Evolutionary conservation across 1,140 invertebrate species (phyloP).

Genomic region (Anastrepha obliqua): DNA sequence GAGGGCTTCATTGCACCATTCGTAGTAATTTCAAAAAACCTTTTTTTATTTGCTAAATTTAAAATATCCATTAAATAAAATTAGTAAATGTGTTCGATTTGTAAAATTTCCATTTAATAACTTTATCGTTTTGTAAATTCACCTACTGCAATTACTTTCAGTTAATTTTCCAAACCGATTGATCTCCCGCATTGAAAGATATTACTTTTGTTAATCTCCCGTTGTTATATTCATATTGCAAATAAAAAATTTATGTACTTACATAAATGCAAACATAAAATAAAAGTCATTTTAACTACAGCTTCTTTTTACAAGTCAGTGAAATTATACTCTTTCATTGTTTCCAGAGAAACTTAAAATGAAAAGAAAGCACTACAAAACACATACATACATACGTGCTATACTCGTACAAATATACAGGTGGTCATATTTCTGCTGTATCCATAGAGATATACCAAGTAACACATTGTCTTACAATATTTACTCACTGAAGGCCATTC

Average conservation of each 20-base stretch:
- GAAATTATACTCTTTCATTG: background rate
- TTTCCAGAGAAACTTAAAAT: background rate
- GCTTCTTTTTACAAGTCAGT: background rate
- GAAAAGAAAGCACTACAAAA: background rate
- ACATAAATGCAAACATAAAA: background rate
- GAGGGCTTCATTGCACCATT: too few species aligned
- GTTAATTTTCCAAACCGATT: background rate
- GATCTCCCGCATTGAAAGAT: conserved; percentile 2
- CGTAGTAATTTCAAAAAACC: too few species aligned
- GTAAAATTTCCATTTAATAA: background rate
- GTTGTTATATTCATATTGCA: background rate
- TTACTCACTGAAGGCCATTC: conserved; percentile 23
- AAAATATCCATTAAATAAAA: too few species aligned
- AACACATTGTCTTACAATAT: too few species aligned
- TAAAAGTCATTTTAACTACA: background rate
- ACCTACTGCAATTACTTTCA: background rate
- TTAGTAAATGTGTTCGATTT: too few species aligned
- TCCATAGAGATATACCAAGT: background rate
- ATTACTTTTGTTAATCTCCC: conserved; percentile 9
- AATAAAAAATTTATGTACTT: background rate
- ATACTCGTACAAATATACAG: background rate
- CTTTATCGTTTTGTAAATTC: background rate
- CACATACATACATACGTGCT: background rate
- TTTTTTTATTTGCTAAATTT: too few species aligned
- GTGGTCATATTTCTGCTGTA: background rate